phyloP scores from a whole-genome alignment of 2,888 invertebrate genomes.

The Atherix ibis region DNA sequence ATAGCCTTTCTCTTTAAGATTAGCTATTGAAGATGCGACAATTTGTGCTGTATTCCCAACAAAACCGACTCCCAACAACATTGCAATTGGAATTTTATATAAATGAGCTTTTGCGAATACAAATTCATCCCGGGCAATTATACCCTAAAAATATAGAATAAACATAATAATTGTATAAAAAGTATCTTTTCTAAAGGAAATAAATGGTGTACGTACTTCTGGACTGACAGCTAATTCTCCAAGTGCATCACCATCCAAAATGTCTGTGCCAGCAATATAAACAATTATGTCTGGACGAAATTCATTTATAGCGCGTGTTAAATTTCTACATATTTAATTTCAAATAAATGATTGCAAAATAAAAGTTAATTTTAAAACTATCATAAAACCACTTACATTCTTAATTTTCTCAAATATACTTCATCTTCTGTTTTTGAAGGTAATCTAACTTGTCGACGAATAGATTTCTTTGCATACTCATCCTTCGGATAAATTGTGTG shows the following conservation, averaged over 20 bases:
- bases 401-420: slow-evolving; percentile 47
- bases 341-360: not conserved
- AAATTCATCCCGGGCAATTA: slow-evolving; percentile 59
- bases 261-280: slow-evolving; percentile 77
- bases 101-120: slow-evolving; percentile 51
- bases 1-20: slow-evolving; percentile 43
- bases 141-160: slow-evolving; percentile 38
- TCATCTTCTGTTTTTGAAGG: slow-evolving; percentile 40
- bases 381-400: slow-evolving; percentile 36
- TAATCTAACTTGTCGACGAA: slow-evolving; percentile 49
- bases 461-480: slow-evolving; percentile 48
- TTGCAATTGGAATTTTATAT: slow-evolving; percentile 51
- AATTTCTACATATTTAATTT: slow-evolving; percentile 34
- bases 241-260: slow-evolving; percentile 54
- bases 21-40: slow-evolving; percentile 64
- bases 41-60: slow-evolving; percentile 51
- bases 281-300: slow-evolving; percentile 58
- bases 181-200: not conserved
- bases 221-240: slow-evolving; percentile 50
- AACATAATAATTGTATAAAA: not conserved
- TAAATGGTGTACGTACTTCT: slow-evolving; percentile 15
- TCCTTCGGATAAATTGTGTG: slow-evolving; percentile 59
- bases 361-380: not conserved
- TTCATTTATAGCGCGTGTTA: slow-evolving; percentile 46
- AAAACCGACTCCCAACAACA: slow-evolving; percentile 73